phyloP scores from a whole-genome alignment of 2,113 vertebrate species.

The Pedetes capensis region DNA sequence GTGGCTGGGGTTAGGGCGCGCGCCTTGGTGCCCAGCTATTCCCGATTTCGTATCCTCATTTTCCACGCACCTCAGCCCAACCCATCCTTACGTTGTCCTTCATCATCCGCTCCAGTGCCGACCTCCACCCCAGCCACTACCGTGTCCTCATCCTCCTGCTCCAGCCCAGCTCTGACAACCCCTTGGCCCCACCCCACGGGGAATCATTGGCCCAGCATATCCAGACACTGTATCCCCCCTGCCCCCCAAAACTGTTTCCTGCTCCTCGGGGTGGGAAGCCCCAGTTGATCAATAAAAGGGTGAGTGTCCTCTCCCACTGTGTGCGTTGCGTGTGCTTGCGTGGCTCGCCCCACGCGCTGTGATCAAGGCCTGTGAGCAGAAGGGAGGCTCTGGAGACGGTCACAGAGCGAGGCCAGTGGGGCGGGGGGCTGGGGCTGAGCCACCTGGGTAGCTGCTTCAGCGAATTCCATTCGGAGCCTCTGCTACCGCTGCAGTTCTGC shows the following conservation, averaged over 20 bases:
- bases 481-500: conserved; percentile 63
- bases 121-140: not conserved
- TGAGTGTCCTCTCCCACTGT: not conserved
- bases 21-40: not conserved
- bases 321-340: not conserved
- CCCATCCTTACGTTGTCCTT: not conserved
- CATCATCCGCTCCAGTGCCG: not conserved
- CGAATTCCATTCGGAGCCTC: conserved; percentile 53
- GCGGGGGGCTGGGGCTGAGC: not conserved
- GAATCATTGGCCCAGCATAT: accelerated
- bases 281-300: conserved; percentile 54
- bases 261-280: not conserved
- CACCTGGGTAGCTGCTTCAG: conserved; percentile 60
- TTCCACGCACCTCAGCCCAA: not conserved
- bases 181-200: not conserved
- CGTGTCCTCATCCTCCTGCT: not conserved
- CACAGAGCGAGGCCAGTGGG: not conserved
- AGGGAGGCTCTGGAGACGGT: not conserved
- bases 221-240: not conserved
- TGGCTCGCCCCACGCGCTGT: not conserved
- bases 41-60: not conserved
- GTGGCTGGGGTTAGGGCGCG: not conserved
- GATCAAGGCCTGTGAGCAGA: not conserved
- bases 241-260: no score
- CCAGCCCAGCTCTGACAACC: not conserved